Conservation (phyloP, 1,140 invertebrate species). For the Philopotamus ludificatus region DNA sequence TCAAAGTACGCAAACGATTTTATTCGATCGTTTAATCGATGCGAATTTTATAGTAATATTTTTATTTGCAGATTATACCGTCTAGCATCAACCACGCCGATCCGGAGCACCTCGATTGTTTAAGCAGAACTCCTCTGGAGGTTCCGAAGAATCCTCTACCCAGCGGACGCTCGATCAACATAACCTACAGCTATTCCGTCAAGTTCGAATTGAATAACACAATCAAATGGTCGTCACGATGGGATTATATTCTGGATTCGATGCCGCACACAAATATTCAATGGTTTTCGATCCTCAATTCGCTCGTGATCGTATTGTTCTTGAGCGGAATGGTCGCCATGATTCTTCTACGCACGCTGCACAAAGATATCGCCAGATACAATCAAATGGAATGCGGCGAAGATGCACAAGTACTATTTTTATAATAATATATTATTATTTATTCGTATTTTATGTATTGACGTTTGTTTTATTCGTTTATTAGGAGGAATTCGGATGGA, state of each 20-base stretch:
- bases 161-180: conserved; percentile 60
- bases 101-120: conserved; percentile 56
- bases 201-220: conserved; percentile 77
- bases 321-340: conserved; percentile 98
- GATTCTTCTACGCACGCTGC: conserved; percentile 95
- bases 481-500: conserved; percentile 99
- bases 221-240: conserved; percentile 97
- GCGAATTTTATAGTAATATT: neutral
- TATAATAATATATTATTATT: conserved; percentile 9
- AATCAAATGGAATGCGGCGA: conserved; percentile 96
- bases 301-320: conserved; percentile 85
- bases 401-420: conserved; percentile 73
- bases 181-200: conserved; percentile 88
- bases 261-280: conserved; percentile 99
- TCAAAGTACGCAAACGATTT: conserved; percentile 61
- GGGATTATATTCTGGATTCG: conserved; percentile 99
- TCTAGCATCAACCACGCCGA: conserved; percentile 72
- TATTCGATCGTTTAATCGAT: neutral
- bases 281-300: conserved; percentile 96
- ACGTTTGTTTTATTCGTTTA: neutral
- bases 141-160: conserved; percentile 61
- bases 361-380: conserved; percentile 98
- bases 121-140: conserved; percentile 61
- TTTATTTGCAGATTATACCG: conserved; percentile 61
- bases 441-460: neutral